These are phyloP conservation scores for Archocentrus centrarchus DNA, from an alignment of 2,113 vertebrate genomes.

Conservation along the genomic window DNA sequence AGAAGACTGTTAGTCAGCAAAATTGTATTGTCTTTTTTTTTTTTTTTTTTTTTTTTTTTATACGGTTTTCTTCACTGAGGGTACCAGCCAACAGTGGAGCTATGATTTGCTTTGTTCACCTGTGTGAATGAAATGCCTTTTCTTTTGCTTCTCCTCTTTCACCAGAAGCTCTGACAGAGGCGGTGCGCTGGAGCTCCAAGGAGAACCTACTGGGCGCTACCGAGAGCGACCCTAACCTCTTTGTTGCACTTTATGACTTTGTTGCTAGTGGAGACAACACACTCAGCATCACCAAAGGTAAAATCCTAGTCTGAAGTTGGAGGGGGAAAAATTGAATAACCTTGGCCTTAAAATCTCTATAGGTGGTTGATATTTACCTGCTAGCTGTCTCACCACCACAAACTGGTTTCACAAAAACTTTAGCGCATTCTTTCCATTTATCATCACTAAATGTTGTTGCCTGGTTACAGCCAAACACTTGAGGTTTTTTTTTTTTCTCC, in stretches of 20 bases:
- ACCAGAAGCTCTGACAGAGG: constrained; percentile 95
- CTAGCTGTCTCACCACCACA: background rate
- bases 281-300: constrained; percentile 99
- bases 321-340: background rate
- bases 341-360: background rate
- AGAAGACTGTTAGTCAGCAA: rapidly evolving
- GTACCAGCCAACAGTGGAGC: background rate
- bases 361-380: background rate
- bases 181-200: constrained; percentile 98
- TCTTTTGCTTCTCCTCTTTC: constrained; percentile 15
- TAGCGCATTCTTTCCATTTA: background rate
- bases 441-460: constrained; percentile 25
- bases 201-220: constrained; percentile 96
- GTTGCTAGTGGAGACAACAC: constrained; percentile 99
- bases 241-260: constrained; percentile 99
- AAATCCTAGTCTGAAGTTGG: background rate
- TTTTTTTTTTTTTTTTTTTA: background rate
- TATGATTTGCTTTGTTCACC: background rate
- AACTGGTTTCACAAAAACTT: background rate
- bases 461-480: background rate
- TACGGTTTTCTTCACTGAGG: background rate
- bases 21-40: background rate
- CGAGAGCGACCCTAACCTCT: constrained; percentile 98
- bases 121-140: background rate
- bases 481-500: background rate